Evolutionary conservation across 2,797 vertebrate species (phyloP), one percentile per base, ranked within the genome.

Genomic region (Hemibagrus guttatus): DNA sequence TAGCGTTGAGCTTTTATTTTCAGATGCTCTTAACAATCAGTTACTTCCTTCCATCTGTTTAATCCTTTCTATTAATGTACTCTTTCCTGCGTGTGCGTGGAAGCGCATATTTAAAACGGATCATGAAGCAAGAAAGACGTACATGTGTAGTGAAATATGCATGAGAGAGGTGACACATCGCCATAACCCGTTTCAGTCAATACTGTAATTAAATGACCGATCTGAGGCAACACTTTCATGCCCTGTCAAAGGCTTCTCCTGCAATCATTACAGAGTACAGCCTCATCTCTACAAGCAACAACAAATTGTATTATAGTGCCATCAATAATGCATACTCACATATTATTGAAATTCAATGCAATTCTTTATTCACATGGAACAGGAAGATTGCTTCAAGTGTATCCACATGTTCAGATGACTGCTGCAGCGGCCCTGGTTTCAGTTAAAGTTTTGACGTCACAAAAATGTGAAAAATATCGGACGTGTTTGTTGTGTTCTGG

Each of bases 121-220:
- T 69, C 86, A 88, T 88, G 76, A 68, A 56, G 81, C 69, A 83
- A 83, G 85, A 88, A 87, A 85, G 86, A 86, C 87, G 68, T 85
- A 89, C 66, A 35, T 66, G 83, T 66, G 66, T 61, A 72, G 79
- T 85, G 74, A 88, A 89, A 87, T 85, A 86, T 87, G 82, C 84
- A 88, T 86, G 69, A 85, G 58, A 6, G 58, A 46, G 69, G 61
- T 35, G 46, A 75, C 46, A 75, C 79, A 49, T 66, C 88, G 49
- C 61, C 59, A 69, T 69, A 76, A 72, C 35, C 81, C 49, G 17
- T 88, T 83, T 90, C 89, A 90, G 88, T 92, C 91, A 92, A 92
- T 92, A 91, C 56, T 82, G 72, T 90, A 91, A 90, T 91, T 90
- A 88, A 91, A 91, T 92, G 89, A 90, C 89, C 86, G 49, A 68